Evolutionary conservation across 2,113 vertebrate species (phyloP).

Genomic region (Anser brachyrhynchus): DNA sequence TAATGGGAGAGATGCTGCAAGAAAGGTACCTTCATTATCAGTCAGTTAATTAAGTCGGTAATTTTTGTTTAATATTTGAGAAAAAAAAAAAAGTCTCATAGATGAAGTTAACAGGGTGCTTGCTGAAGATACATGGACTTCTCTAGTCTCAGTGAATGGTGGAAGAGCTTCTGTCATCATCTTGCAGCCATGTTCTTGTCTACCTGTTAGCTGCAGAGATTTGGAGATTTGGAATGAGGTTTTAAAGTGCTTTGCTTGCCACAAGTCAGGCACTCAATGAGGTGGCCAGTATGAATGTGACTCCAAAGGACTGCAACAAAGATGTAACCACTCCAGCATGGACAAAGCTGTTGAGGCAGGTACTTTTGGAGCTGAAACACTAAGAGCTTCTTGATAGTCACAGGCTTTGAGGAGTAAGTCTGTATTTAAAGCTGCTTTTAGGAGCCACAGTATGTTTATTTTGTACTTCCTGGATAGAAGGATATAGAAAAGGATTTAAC

Average conservation of each 20-base stretch:
- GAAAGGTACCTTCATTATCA: not conserved
- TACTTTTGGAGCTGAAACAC: not conserved
- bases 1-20: not conserved
- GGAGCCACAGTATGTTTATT: not conserved
- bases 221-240: not conserved
- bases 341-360: not conserved
- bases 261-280: not conserved
- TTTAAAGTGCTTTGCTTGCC: not conserved
- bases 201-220: not conserved
- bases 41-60: not conserved
- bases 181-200: not conserved
- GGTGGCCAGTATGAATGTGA: not conserved
- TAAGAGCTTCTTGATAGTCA: not conserved
- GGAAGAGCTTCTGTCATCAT: not conserved
- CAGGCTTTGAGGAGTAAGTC: not conserved
- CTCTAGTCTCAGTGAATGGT: not conserved
- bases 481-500: not conserved
- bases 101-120: not conserved
- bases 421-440: not conserved
- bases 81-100: not conserved
- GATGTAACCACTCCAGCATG: fast-evolving
- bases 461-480: not conserved
- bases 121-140: not conserved
- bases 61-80: not conserved
- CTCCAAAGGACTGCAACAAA: not conserved